Evolutionary conservation across 2,113 vertebrate species (phyloP).

Genomic region (Chaetops frenatus): DNA sequence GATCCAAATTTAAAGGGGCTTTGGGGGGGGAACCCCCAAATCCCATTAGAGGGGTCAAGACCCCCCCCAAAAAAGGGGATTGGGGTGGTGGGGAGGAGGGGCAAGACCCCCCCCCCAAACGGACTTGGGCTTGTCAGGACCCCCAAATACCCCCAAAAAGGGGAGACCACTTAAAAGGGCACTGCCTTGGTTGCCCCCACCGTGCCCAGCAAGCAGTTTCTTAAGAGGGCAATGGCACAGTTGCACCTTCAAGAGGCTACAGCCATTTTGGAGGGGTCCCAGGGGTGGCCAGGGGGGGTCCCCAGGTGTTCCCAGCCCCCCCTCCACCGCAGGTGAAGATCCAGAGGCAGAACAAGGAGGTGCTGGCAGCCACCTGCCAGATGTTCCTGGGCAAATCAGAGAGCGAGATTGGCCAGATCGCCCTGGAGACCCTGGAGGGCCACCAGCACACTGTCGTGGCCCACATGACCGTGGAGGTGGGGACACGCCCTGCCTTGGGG

Average conservation of each 20-base stretch:
- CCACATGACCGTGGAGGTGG: constrained; percentile 92
- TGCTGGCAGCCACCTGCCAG: constrained; percentile 90
- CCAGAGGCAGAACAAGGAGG: constrained; percentile 96
- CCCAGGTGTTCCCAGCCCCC: not conserved
- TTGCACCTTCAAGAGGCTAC: not conserved
- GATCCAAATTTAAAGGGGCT: too few species aligned
- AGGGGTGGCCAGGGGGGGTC: too few species aligned
- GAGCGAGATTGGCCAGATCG: constrained; percentile 82
- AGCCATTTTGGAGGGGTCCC: too few species aligned
- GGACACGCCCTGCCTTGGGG: not conserved
- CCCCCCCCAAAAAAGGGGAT: too few species aligned
- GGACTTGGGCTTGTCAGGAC: too few species aligned
- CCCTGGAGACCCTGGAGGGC: constrained; percentile 90
- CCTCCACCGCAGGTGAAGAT: constrained; percentile 83
- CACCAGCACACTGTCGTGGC: constrained; percentile 95
- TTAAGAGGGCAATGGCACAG: not conserved
- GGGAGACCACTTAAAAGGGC: too few species aligned
- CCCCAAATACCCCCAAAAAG: too few species aligned
- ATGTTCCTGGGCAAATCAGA: constrained; percentile 95
- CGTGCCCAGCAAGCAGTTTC: not conserved
- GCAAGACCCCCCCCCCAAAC: too few species aligned
- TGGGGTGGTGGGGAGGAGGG: too few species aligned
- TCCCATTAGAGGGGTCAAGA: too few species aligned
- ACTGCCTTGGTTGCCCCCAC: too few species aligned
- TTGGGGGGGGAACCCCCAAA: too few species aligned